Evolutionary conservation across 1,140 invertebrate species (phyloP).

Genomic region (Bombus terrestris): DNA sequence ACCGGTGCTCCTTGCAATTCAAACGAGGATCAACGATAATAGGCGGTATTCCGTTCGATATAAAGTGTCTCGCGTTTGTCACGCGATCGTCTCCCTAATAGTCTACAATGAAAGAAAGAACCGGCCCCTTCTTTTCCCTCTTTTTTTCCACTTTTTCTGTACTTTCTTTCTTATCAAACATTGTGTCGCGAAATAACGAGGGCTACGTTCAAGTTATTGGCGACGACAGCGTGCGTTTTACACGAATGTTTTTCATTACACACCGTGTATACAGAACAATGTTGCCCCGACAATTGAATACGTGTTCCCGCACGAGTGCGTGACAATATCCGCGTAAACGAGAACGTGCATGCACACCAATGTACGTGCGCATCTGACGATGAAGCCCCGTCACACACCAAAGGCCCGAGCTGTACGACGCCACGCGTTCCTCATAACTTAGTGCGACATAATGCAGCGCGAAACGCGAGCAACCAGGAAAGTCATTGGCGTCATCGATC

Average conservation of each 20-base stretch:
- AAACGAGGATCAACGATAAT: constrained; percentile 50
- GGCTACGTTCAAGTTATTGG: not conserved
- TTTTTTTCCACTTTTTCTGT: not conserved
- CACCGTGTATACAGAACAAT: not conserved
- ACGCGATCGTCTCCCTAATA: constrained; percentile 29
- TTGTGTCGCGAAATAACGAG: not conserved
- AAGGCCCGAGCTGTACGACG: not conserved
- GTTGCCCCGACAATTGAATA: constrained; percentile 59
- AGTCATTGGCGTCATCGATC: constrained; percentile 51
- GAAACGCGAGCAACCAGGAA: constrained; percentile 20
- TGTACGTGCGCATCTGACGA: constrained; percentile 46
- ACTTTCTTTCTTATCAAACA: not conserved
- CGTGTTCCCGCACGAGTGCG: constrained; percentile 36
- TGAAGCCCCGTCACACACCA: constrained; percentile 49
- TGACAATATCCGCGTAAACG: constrained; percentile 44
- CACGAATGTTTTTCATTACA: constrained; percentile 27
- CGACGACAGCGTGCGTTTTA: not conserved
- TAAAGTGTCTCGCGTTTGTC: constrained; percentile 50
- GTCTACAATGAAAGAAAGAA: not conserved
- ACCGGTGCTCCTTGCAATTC: constrained; percentile 44
- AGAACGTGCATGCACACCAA: constrained; percentile 17
- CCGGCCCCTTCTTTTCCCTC: no score
- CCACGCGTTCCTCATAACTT: constrained; percentile 41
- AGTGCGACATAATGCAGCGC: constrained; percentile 18
- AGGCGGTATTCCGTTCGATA: constrained; percentile 45